A percentile compares a stretch with the other conserved stretches of the same genome.
Evolutionary conservation across 2,113 vertebrate genomes (phyloP).

Genomic region (Cynopterus brachyotis): DNA sequence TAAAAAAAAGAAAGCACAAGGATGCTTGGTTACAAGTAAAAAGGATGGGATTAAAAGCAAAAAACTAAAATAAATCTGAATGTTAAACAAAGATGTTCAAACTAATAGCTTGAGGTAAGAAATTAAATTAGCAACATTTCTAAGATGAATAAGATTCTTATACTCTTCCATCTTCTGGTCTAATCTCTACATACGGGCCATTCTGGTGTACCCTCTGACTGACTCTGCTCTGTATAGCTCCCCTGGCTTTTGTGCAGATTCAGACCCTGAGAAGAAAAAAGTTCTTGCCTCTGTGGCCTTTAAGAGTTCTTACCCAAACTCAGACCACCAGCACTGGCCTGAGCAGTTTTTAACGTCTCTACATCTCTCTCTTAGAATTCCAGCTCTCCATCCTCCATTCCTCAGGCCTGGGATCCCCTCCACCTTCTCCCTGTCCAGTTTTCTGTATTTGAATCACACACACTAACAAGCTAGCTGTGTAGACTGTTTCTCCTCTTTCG

Average conservation of each 20-base stretch:
- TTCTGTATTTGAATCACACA: neutral
- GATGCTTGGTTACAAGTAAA: constrained; percentile 13
- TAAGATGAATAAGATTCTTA: neutral
- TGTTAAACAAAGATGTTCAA: neutral
- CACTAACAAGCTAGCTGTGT: neutral
- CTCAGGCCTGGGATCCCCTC: neutral
- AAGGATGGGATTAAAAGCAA: neutral
- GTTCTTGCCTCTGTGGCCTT: neutral
- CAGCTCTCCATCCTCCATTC: neutral
- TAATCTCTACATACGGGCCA: neutral
- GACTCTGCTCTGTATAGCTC: neutral
- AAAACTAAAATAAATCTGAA: neutral
- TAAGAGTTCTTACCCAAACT: neutral
- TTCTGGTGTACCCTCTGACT: neutral
- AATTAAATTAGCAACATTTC: neutral
- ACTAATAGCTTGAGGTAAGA: neutral
- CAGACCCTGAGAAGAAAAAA: neutral
- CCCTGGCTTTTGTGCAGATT: neutral
- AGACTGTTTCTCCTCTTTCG: neutral
- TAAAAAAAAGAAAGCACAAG: neutral
- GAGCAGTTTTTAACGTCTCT: neutral
- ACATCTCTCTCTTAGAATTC: neutral
- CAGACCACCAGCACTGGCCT: neutral
- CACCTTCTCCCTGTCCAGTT: neutral
- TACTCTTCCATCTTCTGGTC: neutral